Conservation (phyloP, 2,888 invertebrate species). For the Alloplasta piceator region DNA sequence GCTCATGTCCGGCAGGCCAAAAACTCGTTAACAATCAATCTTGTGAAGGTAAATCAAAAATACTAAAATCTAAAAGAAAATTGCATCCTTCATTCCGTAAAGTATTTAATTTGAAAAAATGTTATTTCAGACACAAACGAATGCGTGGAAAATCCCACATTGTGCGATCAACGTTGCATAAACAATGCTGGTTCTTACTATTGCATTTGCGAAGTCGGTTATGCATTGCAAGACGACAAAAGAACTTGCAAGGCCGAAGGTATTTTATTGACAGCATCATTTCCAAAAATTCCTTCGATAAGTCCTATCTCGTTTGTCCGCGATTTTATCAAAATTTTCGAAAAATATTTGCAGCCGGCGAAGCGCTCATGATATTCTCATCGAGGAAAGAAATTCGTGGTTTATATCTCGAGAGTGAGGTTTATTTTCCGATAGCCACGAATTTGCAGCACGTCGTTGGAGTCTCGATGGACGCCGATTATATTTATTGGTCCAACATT, state of each 20-base stretch:
- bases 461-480: conserved; percentile 88
- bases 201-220: conserved; percentile 88
- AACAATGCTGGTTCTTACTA: conserved; percentile 86
- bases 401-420: conserved; percentile 85
- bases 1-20: conserved; percentile 85
- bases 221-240: conserved; percentile 84
- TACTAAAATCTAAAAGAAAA: not conserved
- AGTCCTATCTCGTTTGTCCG: too few species aligned
- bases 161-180: conserved; percentile 89
- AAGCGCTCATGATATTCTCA: conserved; percentile 89
- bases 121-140: conserved; percentile 86
- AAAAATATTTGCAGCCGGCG: conserved; percentile 84
- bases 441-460: conserved; percentile 87
- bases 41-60: conserved; percentile 69
- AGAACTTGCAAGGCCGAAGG: conserved; percentile 85
- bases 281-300: too few species aligned
- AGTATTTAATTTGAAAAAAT: conserved; percentile 77
- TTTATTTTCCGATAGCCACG: conserved; percentile 84
- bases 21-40: conserved; percentile 66
- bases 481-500: conserved; percentile 92
- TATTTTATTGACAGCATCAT: conserved; percentile 44
- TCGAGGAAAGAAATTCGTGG: conserved; percentile 88
- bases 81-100: conserved; percentile 66
- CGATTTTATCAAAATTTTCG: too few species aligned
- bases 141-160: conserved; percentile 85